phyloP scores from a whole-genome alignment of 2,888 invertebrate species.

The Philopedon plagiatum region DNA sequence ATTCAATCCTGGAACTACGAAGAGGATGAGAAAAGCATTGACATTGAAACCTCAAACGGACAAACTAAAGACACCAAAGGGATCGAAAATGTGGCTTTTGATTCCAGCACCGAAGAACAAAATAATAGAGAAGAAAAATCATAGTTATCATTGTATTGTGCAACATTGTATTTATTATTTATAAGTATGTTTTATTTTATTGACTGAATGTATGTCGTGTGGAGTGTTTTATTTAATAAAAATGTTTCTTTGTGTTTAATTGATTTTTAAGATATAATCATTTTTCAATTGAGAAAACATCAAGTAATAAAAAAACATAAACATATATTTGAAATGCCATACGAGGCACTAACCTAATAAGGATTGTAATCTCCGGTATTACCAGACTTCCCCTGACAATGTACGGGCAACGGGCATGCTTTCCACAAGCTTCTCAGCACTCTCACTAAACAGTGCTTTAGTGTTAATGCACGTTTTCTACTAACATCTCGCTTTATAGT shows the following conservation, averaged over 20 bases:
- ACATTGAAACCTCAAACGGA: not conserved
- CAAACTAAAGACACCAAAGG: slow-evolving; percentile 24
- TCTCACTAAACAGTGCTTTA: no score
- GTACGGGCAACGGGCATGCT: no score
- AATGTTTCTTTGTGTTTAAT: not conserved
- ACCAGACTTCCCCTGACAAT: no score
- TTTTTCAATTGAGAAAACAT: no score
- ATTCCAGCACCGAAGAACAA: not conserved
- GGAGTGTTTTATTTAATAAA: not conserved
- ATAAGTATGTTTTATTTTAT: not conserved
- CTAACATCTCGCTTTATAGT: no score
- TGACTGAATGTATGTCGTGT: not conserved
- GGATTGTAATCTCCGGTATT: no score
- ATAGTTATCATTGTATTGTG: not conserved
- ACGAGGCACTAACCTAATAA: no score
- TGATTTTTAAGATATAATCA: no score
- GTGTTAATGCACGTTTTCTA: no score
- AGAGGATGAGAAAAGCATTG: slow-evolving; percentile 23
- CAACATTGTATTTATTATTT: not conserved
- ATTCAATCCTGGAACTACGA: slow-evolving; percentile 80
- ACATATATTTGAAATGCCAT: no score
- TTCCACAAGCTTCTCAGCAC: no score
- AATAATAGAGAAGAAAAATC: not conserved
- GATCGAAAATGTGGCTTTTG: slow-evolving; percentile 53
- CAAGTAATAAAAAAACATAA: no score